Conservation (phyloP, 1,140 invertebrate genomes). For the Drosophila tsacasi region DNA sequence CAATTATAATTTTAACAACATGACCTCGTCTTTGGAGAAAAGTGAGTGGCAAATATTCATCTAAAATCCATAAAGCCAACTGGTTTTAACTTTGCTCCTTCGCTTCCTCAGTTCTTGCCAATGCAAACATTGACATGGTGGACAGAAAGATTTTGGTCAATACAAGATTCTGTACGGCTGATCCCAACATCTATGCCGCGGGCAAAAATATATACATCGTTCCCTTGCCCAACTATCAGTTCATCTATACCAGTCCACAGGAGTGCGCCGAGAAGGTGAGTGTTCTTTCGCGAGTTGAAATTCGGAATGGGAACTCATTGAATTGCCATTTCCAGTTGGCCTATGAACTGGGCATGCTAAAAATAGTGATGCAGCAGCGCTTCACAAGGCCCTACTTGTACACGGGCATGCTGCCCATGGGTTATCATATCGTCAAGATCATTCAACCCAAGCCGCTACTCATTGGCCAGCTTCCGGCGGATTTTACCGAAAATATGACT, state of each 20-base stretch:
- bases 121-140: slow-evolving; percentile 1
- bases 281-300: rapidly evolving
- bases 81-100: background rate
- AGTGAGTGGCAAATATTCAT: background rate
- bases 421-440: slow-evolving; percentile 51
- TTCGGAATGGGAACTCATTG: background rate
- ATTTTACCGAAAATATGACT: slow-evolving; percentile 34
- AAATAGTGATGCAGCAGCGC: slow-evolving; percentile 9
- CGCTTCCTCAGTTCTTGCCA: slow-evolving; percentile 34
- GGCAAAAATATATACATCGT: slow-evolving; percentile 31
- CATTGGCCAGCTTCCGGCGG: slow-evolving; percentile 26
- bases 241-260: slow-evolving; percentile 14
- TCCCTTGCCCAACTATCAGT: slow-evolving; percentile 49
- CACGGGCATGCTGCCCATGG: slow-evolving; percentile 41
- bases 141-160: slow-evolving; percentile 48
- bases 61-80: background rate
- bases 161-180: slow-evolving; percentile 43
- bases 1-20: slow-evolving; percentile 33
- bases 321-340: slow-evolving; percentile 2
- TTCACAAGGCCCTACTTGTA: slow-evolving; percentile 35
- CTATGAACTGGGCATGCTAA: slow-evolving; percentile 13
- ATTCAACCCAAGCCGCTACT: slow-evolving; percentile 49
- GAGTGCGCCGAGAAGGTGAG: slow-evolving; percentile 63
- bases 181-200: slow-evolving; percentile 56
- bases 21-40: background rate